Conservation (phyloP, 2,113 vertebrate genomes). For the Podilymbus podiceps region DNA sequence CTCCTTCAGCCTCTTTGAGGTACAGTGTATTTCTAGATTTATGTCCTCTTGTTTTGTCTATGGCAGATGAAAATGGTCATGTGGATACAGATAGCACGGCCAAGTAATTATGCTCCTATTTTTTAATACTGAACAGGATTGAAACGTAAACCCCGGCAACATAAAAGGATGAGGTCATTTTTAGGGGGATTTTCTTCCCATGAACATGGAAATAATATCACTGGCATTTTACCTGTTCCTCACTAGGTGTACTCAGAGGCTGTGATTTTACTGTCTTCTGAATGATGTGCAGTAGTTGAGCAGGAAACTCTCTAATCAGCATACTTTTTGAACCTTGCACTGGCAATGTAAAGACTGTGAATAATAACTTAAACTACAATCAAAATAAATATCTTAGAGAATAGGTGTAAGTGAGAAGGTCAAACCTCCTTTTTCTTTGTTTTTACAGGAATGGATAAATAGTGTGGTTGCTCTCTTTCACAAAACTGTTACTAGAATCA, state of each 20-base stretch:
- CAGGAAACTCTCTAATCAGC: not conserved
- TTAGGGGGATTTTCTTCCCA: not conserved
- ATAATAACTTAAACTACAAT: not conserved
- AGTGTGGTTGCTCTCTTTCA: not conserved
- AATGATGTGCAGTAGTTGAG: not conserved
- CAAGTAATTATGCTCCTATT: not conserved
- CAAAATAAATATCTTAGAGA: constrained; percentile 21
- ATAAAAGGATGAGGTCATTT: not conserved
- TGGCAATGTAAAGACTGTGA: not conserved
- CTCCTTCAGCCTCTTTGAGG: not conserved
- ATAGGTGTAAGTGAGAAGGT: constrained; percentile 3
- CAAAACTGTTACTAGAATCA: not conserved
- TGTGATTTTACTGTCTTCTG: not conserved
- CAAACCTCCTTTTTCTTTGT: constrained; percentile 18
- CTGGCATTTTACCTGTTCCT: constrained; percentile 1
- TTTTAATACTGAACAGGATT: not conserved
- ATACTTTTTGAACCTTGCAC: not conserved
- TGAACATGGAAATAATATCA: not conserved
- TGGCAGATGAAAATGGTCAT: not conserved
- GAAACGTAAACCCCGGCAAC: not conserved
- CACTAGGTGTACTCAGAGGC: not conserved
- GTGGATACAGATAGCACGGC: not conserved
- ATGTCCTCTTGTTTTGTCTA: not conserved
- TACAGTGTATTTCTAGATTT: not conserved
- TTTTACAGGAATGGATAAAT: constrained; percentile 9